Percentiles rank a stretch among this genome's conserved stretches.
phyloP scores from a whole-genome alignment of 2,888 invertebrate genomes.

The Scelioninae gen. 2 region DNA sequence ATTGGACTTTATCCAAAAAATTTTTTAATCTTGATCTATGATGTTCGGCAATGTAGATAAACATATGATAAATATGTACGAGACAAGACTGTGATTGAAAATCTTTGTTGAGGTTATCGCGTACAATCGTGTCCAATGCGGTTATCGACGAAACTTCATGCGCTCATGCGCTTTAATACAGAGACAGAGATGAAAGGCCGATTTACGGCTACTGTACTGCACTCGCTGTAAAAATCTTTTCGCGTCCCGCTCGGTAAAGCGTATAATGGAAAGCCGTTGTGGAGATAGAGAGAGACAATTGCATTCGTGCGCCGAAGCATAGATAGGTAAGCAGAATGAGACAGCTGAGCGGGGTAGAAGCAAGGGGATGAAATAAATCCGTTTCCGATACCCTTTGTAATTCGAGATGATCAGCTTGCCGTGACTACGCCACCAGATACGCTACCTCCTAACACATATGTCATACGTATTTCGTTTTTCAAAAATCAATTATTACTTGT shows the following conservation, averaged over 20 bases:
- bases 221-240: constrained; percentile 62
- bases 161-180: constrained; percentile 62
- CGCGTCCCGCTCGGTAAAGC: constrained; percentile 58
- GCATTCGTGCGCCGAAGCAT: constrained; percentile 26
- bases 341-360: constrained; percentile 44
- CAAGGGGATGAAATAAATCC: constrained; percentile 57
- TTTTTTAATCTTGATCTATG: constrained; percentile 14
- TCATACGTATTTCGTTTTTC: constrained; percentile 24
- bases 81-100: constrained; percentile 57
- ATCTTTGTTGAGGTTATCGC: constrained; percentile 58
- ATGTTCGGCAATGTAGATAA: constrained; percentile 22
- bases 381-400: constrained; percentile 73
- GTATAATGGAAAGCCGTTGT: constrained; percentile 60
- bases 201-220: constrained; percentile 60
- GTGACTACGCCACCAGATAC: constrained; percentile 56
- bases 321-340: constrained; percentile 9
- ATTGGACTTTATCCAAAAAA: too few relatives aligned
- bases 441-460: constrained; percentile 57
- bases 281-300: constrained; percentile 44
- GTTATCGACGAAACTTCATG: constrained; percentile 62
- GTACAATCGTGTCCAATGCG: constrained; percentile 59
- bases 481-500: constrained; percentile 6
- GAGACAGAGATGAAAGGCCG: constrained; percentile 60
- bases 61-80: constrained; percentile 45
- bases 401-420: constrained; percentile 75